Evolutionary conservation across 2,888 invertebrate genomes (phyloP), one percentile per base, ranked within the genome.

Genomic region (Chloromyia formosa): DNA sequence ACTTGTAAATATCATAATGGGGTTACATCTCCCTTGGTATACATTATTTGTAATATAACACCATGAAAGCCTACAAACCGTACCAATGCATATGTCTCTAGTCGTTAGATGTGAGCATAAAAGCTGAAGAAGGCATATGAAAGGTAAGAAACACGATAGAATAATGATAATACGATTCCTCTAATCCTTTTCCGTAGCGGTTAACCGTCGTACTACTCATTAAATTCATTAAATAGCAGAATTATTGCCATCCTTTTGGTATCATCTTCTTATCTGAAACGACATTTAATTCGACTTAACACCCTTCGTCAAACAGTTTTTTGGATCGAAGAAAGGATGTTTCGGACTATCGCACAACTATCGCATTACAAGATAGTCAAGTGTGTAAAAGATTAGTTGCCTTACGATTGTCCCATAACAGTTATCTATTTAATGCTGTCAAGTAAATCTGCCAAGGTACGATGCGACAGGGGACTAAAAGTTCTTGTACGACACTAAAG

Each of bases 231-330:
- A 66, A 74, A 66, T 74, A 74, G 53, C 74, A 74, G 56, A 74
- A 56, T 66, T 74, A 74, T 74, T 74, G 23, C 60, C 60, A 74
- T 74, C 74, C 62, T 58, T 58, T 74, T 27, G 56, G 40, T 35
- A 64, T 35, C 23, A 45, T 53, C 54, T 53, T 54, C 68, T 64
- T 75, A 61, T 73, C 73, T 76, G 40, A 49, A 56, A 73, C 71
- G 75, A 75, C 73, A 75, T 64, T 75, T 71, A 75, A 73, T 76
- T 62, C 76, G 49, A 73, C 73, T 76, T 69, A 76, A 74, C 73
- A 74, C 72, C 60, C 72, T 64, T 22, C 0, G 18, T 1, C 1
- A 74, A 35, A 40, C 16, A 14, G 27, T 22, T 60, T 42, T 10
- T 10, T 42, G 2, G 22, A 53, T 2, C 42, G 58, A 68, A 49